phyloP scores from a whole-genome alignment of 2,113 vertebrate genomes.

The Serinus canaria region DNA sequence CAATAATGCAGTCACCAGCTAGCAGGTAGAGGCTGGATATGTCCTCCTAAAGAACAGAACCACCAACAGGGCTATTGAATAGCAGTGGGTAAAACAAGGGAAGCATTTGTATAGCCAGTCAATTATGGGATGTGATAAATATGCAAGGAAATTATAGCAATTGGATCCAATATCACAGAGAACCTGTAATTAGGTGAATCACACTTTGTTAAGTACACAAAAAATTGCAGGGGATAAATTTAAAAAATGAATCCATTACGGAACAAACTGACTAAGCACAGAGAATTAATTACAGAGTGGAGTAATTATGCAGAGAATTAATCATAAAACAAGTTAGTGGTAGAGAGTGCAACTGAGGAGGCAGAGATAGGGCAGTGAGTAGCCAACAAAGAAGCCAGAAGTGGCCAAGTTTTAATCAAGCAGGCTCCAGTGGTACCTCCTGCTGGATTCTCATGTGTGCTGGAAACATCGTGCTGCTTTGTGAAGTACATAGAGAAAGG shows the following conservation, averaged over 20 bases:
- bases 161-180: neutral
- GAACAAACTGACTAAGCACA: neutral
- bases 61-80: neutral
- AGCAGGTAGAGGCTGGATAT: neutral
- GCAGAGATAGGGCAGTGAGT: neutral
- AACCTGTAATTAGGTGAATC: conserved; percentile 14
- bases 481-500: neutral
- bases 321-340: neutral
- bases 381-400: neutral
- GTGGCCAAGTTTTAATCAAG: neutral
- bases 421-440: neutral
- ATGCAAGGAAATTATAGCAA: neutral
- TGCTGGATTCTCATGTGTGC: neutral
- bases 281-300: neutral
- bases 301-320: neutral
- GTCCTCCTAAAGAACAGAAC: neutral
- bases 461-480: neutral
- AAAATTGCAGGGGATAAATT: neutral
- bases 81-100: neutral
- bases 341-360: neutral
- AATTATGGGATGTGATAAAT: neutral
- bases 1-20: neutral
- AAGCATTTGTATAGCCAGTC: neutral
- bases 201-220: neutral
- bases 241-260: neutral